Base-by-base conservation (phyloP, 2,113 vertebrate species). In the Lanius collurio region DNA sequence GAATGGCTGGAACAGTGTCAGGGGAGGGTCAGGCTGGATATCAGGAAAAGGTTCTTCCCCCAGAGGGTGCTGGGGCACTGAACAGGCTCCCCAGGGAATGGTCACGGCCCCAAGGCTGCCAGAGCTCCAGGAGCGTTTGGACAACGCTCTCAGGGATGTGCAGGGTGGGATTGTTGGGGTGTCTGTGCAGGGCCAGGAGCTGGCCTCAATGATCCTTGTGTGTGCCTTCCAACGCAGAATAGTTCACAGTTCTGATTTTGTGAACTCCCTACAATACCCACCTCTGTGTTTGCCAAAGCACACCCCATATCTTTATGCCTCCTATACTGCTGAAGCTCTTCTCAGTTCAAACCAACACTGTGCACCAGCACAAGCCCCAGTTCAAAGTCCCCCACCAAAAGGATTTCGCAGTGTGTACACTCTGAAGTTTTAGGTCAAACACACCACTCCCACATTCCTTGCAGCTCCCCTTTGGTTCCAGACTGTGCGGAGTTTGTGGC, bases 1-100 rank as follows among this genome's bases (percentile, higher is more conserved):
- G 44, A 65, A 74, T 0, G 1, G 33, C 37, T 50, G 68, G 50
- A 81, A 22, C 13, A 50, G 22, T 2, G 17, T 4, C 65, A 63
- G 30, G 24, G 39, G 5, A 31, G 42, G 18, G 0, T 44, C 1
- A 57, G 27, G 1, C 0, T 33, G 37, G 37, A 13, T 31, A 24
- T 9, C 37, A 49, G 86, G 46, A 0, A 64, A 35, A 57, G 11
- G 5, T 27, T 50, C 20, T 80, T 37, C 31, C 8, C 24, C 11
- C 26, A 57, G 42, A 65, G 17, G 50, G 31, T 73, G 17, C 3
- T 0, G 0, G 15, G 42, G 37, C 59, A 57, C 31, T 57, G 35
- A 2, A 1, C 27, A 65, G 76, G 12, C 59, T 73, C 35, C 23
- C 35, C 59, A 37, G 59, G 26, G 68, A 65, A 35, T 37, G 52